phyloP scores from a whole-genome alignment of 2,888 invertebrate genomes.

The Romanomermis culicivorax region DNA sequence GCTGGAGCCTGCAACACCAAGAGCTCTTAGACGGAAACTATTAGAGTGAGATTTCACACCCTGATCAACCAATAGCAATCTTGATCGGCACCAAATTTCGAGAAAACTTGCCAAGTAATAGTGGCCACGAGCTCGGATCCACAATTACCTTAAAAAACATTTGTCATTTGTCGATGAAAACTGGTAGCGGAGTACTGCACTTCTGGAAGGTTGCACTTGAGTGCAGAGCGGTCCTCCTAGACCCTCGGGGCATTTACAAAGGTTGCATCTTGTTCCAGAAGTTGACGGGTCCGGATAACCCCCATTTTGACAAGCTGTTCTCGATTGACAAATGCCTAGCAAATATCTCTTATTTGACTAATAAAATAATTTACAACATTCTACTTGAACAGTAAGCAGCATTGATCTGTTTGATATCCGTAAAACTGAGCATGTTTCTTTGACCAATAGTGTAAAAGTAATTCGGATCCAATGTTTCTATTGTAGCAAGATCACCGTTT shows the following conservation, averaged over 20 bases:
- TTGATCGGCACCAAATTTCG: background rate
- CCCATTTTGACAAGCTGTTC: background rate
- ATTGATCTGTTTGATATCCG: background rate
- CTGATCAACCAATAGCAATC: background rate
- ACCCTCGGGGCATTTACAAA: background rate
- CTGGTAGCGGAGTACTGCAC: background rate
- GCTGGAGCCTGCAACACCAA: too few relatives aligned
- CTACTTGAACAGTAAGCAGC: background rate
- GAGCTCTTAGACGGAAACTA: too few relatives aligned
- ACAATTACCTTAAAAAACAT: background rate
- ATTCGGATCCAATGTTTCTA: background rate
- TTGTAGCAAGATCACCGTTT: background rate
- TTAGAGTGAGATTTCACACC: too few relatives aligned
- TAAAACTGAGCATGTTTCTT: background rate
- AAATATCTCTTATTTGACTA: too few relatives aligned
- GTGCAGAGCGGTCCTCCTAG: background rate
- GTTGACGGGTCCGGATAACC: background rate
- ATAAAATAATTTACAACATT: background rate
- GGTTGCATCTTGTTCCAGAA: background rate
- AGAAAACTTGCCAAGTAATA: background rate
- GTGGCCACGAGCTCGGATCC: background rate
- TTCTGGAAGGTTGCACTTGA: background rate
- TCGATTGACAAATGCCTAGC: background rate
- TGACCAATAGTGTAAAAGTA: background rate
- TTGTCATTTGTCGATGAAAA: too few relatives aligned